phyloP scores from a whole-genome alignment of 2,888 invertebrate genomes.

The Epicampocera succincta region DNA sequence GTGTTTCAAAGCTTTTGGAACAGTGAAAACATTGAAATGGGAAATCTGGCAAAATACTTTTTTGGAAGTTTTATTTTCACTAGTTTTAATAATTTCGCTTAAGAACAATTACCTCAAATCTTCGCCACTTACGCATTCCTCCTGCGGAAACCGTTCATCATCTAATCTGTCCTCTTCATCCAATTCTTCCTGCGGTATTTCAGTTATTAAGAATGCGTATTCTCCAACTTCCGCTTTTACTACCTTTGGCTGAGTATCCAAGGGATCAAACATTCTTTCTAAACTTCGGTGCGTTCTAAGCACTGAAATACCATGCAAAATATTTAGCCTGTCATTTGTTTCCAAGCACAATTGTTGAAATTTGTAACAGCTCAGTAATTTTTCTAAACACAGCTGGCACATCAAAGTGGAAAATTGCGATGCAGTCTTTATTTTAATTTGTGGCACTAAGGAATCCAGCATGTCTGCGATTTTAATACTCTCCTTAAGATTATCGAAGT shows the following conservation, averaged over 20 bases:
- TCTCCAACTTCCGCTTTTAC: background rate
- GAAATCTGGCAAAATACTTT: too few relatives aligned
- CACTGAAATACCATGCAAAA: constrained; percentile 4
- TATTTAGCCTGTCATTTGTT: constrained; percentile 80
- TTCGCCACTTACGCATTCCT: background rate
- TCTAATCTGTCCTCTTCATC: background rate
- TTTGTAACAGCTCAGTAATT: constrained; percentile 82
- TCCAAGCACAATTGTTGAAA: constrained; percentile 82
- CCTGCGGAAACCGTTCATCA: constrained; percentile 17
- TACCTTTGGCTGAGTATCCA: constrained; percentile 16
- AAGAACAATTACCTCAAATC: too few relatives aligned
- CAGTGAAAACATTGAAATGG: constrained; percentile 82
- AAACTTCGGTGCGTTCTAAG: constrained; percentile 4
- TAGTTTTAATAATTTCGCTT: too few relatives aligned
- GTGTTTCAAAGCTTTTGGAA: constrained; percentile 81
- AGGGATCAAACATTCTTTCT: constrained; percentile 32
- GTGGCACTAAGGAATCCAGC: constrained; percentile 48
- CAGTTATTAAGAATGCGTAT: background rate
- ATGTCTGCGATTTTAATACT: constrained; percentile 49
- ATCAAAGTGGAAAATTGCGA: constrained; percentile 33
- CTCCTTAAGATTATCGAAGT: constrained; percentile 46
- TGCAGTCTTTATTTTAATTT: constrained; percentile 43
- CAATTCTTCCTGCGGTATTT: constrained; percentile 3
- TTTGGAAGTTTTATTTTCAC: too few relatives aligned
- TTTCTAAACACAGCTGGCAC: constrained; percentile 81